Percentiles rank a stretch among this genome's conserved stretches.
Evolutionary conservation across 2,113 vertebrate genomes (phyloP).

Genomic region (Labeo rohita): DNA sequence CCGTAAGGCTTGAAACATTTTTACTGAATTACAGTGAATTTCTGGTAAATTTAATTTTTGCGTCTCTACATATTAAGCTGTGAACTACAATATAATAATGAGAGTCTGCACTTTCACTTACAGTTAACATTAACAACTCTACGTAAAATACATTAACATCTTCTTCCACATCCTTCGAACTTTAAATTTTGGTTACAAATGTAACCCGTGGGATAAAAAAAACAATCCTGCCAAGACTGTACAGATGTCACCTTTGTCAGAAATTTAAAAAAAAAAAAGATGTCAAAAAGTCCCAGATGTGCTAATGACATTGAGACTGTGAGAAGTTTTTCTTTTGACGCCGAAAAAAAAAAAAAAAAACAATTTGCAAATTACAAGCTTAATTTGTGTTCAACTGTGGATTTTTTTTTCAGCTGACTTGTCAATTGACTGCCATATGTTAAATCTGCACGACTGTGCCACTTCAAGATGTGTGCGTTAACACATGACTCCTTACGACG

Average conservation of each 20-base stretch:
- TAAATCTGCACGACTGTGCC: slow-evolving; percentile 20
- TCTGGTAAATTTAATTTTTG: neutral
- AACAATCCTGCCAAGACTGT: neutral
- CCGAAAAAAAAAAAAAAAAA: neutral
- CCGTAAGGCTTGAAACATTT: neutral
- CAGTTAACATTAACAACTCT: neutral
- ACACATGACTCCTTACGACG: neutral
- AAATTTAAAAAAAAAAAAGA: slow-evolving; percentile 18
- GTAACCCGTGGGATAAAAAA: neutral
- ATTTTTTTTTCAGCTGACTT: slow-evolving; percentile 36
- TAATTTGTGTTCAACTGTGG: slow-evolving; percentile 34
- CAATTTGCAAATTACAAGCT: neutral
- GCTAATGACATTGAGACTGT: slow-evolving; percentile 13
- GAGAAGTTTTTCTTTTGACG: neutral
- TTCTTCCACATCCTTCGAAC: neutral
- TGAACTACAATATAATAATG: neutral
- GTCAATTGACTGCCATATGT: slow-evolving; percentile 30
- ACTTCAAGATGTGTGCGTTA: slow-evolving; percentile 8
- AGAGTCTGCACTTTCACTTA: neutral
- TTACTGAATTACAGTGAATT: neutral
- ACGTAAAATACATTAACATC: neutral
- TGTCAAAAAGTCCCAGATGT: neutral
- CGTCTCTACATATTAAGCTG: neutral
- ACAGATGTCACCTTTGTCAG: neutral
- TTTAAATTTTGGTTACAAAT: neutral